Evolutionary conservation across 2,113 vertebrate species (phyloP).

Genomic region (Sander lucioperca): DNA sequence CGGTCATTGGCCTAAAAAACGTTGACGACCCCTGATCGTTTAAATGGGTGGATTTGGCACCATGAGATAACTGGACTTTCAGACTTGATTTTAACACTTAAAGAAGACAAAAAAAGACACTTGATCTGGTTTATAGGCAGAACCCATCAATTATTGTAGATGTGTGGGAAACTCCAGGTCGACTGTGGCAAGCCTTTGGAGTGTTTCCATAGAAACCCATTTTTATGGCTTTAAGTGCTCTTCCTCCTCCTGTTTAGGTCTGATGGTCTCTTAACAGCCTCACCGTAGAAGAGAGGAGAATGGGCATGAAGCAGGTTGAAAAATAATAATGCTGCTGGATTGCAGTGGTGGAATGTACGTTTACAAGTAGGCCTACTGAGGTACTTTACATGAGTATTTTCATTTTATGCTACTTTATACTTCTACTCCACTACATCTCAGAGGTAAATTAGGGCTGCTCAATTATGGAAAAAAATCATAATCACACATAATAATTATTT

Average conservation of each 20-base stretch:
- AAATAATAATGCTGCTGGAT: background rate
- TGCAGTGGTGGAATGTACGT: too few species aligned
- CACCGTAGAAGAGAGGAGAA: constrained; percentile 49
- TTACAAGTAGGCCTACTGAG: background rate
- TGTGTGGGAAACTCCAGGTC: constrained; percentile 60
- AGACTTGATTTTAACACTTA: constrained; percentile 13
- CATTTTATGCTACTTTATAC: background rate
- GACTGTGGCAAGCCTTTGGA: constrained; percentile 66
- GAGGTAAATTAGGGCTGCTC: too few species aligned
- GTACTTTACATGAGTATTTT: background rate
- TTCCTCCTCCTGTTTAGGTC: constrained; percentile 65
- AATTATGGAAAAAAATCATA: too few species aligned
- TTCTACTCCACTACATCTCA: background rate
- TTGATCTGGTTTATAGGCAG: constrained; percentile 30
- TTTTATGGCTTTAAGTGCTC: constrained; percentile 75
- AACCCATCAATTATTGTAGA: constrained; percentile 56
- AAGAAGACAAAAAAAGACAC: background rate
- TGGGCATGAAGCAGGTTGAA: background rate
- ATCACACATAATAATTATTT: too few species aligned
- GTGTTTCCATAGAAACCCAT: constrained; percentile 85
- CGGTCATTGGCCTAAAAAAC: too few species aligned
- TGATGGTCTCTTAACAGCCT: constrained; percentile 71
- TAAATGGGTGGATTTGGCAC: too few species aligned
- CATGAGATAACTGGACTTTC: background rate
- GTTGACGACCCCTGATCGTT: background rate